A percentile compares a stretch with the other conserved stretches of the same genome.
phyloP scores from a whole-genome alignment of 2,888 invertebrate species.

The Athetis lepigone region DNA sequence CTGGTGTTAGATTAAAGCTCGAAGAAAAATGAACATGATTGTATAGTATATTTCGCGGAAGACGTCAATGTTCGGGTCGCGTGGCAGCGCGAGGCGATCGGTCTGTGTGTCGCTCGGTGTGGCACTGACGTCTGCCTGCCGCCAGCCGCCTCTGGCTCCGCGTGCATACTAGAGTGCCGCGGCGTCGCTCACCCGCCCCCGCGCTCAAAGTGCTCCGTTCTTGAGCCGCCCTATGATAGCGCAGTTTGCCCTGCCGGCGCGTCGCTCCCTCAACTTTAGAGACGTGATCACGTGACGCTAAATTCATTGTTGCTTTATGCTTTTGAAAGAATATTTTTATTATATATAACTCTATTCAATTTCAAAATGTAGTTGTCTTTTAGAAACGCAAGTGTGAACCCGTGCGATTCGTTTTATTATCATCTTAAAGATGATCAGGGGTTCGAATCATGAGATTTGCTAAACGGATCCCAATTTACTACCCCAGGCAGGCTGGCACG shows the following conservation, averaged over 20 bases:
- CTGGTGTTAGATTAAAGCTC: conserved; percentile 40
- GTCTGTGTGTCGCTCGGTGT: conserved; percentile 84
- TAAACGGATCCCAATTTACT: conserved; percentile 67
- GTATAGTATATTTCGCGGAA: conserved; percentile 81
- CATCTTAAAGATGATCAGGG: conserved; percentile 23
- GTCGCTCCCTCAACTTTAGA: conserved; percentile 62
- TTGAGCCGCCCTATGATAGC: conserved; percentile 79
- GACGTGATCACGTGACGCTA: conserved; percentile 71
- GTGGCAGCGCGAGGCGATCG: conserved; percentile 83
- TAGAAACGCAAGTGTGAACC: neutral
- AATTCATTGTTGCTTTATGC: conserved; percentile 74
- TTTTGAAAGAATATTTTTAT: conserved; percentile 20
- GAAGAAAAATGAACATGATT: conserved; percentile 66
- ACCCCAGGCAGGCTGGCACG: conserved; percentile 79
- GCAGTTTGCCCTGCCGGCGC: conserved; percentile 53
- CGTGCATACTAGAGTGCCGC: conserved; percentile 69
- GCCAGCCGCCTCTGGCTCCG: conserved; percentile 71
- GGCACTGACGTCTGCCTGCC: conserved; percentile 83
- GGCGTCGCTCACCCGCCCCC: conserved; percentile 87
- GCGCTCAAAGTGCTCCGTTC: conserved; percentile 71
- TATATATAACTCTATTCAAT: no score
- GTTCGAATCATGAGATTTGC: conserved; percentile 54
- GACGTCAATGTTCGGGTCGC: conserved; percentile 71
- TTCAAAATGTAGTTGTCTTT: no score
- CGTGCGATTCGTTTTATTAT: neutral